Evolutionary conservation across 2,113 vertebrate genomes (phyloP).

Genomic region (Mobula birostris): DNA sequence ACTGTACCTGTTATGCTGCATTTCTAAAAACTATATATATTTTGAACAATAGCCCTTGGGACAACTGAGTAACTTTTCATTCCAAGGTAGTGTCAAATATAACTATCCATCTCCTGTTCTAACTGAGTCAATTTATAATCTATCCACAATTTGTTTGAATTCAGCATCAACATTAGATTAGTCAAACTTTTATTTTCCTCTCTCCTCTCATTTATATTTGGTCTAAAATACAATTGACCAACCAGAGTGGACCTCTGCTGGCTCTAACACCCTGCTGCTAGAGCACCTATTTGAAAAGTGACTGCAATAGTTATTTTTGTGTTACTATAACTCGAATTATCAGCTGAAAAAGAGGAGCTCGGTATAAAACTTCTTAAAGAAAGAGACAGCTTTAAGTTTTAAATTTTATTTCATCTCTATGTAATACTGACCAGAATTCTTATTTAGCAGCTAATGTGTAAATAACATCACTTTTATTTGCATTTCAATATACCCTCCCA

Average conservation of each 20-base stretch:
- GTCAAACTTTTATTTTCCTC: not conserved
- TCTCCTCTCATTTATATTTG: not conserved
- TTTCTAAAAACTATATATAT: no score
- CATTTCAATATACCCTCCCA: not conserved
- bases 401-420: not conserved
- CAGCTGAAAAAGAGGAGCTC: not conserved
- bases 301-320: no score
- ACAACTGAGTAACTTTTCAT: no score
- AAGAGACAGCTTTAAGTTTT: not conserved
- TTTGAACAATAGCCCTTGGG: no score
- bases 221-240: not conserved
- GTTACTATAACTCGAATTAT: no score
- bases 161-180: not conserved
- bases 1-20: no score
- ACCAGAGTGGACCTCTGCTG: not conserved
- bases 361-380: not conserved
- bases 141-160: not conserved
- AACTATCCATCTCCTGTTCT: not conserved
- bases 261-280: not conserved
- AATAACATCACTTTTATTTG: not conserved
- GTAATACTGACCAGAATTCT: not conserved
- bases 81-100: no score
- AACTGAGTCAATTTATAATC: not conserved
- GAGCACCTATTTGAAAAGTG: not conserved
- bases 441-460: not conserved